Percentiles rank a stretch among this genome's conserved stretches.
Evolutionary conservation across 2,113 vertebrate species (phyloP).

Genomic region (Anoura caudifer): DNA sequence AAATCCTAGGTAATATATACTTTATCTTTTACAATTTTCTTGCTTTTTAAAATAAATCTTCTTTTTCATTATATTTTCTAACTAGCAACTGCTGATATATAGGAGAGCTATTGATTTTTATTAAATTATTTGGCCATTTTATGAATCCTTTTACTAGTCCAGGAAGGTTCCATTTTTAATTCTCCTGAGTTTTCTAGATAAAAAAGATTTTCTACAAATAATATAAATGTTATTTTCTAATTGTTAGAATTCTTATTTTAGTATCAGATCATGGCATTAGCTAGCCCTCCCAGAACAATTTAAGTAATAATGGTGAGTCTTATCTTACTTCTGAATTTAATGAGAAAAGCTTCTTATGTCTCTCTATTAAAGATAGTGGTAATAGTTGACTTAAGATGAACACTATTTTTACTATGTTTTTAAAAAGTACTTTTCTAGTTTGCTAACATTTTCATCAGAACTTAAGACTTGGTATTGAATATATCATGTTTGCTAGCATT

Average conservation of each 20-base stretch:
- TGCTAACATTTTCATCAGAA: neutral
- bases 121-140: slow-evolving; percentile 10
- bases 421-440: neutral
- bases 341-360: neutral
- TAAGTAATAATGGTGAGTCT: neutral
- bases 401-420: neutral
- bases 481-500: neutral
- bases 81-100: neutral
- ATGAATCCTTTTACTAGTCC: neutral
- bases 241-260: slow-evolving; percentile 17
- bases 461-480: neutral
- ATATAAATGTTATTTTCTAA: neutral
- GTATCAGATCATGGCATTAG: neutral
- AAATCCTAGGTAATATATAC: neutral
- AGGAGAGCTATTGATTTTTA: neutral
- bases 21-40: neutral
- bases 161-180: neutral
- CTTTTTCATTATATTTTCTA: neutral
- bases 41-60: neutral
- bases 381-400: neutral
- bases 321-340: neutral
- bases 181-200: neutral
- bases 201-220: neutral
- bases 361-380: neutral
- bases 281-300: neutral